Evolutionary conservation across 2,797 vertebrate species (phyloP).

Genomic region (Chrosomus eos): DNA sequence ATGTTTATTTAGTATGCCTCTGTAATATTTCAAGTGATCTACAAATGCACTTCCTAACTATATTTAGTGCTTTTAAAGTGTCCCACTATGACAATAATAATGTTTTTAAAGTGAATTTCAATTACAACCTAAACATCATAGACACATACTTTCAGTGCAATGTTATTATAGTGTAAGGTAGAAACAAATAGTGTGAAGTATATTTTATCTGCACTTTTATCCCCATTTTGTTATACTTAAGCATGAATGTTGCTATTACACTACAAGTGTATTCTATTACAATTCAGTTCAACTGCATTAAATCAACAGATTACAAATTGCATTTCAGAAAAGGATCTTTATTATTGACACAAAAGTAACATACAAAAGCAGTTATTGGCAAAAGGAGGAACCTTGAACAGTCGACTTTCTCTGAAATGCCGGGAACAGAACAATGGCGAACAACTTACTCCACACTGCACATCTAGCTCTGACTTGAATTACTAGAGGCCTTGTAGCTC

Average conservation of each 20-base stretch:
- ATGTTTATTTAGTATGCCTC: not conserved
- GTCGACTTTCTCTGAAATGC: not conserved
- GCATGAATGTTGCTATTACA: not conserved
- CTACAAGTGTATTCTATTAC: not conserved
- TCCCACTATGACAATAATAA: not conserved
- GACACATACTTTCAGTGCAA: not conserved
- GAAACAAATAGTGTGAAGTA: too few relatives aligned
- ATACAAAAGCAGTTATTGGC: not conserved
- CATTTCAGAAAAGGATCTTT: not conserved
- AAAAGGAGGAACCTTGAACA: not conserved
- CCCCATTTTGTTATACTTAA: not conserved
- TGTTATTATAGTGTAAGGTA: not conserved
- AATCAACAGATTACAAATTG: not conserved
- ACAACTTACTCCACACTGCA: not conserved
- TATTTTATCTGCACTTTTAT: not conserved
- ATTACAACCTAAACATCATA: slow-evolving; percentile 5
- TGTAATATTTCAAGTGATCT: not conserved
- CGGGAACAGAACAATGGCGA: not conserved
- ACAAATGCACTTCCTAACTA: slow-evolving; percentile 5
- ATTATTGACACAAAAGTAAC: slow-evolving; percentile 1
- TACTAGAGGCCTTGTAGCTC: not conserved
- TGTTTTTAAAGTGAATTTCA: not conserved
- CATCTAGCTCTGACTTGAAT: not conserved
- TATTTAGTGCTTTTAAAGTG: not conserved
- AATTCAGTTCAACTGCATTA: not conserved